phyloP scores from a whole-genome alignment of 2,113 vertebrate species.

The Stigmatopora argus region DNA sequence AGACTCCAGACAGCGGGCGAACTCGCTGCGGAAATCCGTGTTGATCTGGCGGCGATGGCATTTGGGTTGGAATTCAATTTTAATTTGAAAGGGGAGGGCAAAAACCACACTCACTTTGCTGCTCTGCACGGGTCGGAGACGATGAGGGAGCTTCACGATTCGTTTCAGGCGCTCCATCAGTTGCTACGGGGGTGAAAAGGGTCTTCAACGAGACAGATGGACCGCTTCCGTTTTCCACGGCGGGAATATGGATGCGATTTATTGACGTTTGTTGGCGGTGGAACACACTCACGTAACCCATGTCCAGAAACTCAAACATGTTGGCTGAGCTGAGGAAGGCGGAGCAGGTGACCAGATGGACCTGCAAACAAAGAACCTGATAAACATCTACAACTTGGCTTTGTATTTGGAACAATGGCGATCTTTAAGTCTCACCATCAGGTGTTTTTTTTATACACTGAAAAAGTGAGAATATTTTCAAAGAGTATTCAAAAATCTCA shows the following conservation, averaged over 20 bases:
- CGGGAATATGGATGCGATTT: background rate
- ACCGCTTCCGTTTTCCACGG: slow-evolving; percentile 9
- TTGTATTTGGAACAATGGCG: too few species aligned
- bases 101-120: slow-evolving; percentile 76
- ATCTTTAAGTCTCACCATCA: too few species aligned
- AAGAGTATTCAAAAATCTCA: too few species aligned
- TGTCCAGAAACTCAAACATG: slow-evolving; percentile 88
- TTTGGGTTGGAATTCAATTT: background rate
- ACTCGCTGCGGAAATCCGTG: slow-evolving; percentile 83
- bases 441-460: too few species aligned
- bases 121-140: slow-evolving; percentile 80
- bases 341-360: slow-evolving; percentile 86
- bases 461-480: too few species aligned
- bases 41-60: slow-evolving; percentile 71
- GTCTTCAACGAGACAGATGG: slow-evolving; percentile 13
- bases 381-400: too few species aligned
- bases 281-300: slow-evolving; percentile 83
- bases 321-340: slow-evolving; percentile 87
- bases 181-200: slow-evolving; percentile 70
- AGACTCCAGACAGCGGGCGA: slow-evolving; percentile 81
- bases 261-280: background rate
- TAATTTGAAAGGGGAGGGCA: too few species aligned
- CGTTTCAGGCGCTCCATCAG: slow-evolving; percentile 86
- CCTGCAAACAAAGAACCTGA: slow-evolving; percentile 56
- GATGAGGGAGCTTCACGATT: slow-evolving; percentile 81